Conservation (phyloP, 2,797 vertebrate genomes). For the Bovichtus diacanthus region DNA sequence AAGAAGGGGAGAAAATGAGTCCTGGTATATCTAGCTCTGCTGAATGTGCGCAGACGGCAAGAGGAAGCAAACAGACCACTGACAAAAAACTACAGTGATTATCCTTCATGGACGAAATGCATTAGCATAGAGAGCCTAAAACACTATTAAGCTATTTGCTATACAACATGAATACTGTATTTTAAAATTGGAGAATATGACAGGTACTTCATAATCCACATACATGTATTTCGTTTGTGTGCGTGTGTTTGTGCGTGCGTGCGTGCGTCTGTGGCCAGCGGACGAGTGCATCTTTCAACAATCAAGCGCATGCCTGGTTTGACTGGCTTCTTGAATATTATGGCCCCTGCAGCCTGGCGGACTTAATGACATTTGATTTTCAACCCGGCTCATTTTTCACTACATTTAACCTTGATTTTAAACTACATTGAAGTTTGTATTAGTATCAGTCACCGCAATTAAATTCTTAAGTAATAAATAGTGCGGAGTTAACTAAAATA, state of each 20-base stretch:
- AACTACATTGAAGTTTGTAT: constrained; percentile 52
- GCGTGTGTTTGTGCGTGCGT: constrained; percentile 12
- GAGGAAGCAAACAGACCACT: background rate
- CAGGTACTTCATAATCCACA: constrained; percentile 3
- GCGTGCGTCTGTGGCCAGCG: background rate
- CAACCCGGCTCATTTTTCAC: constrained; percentile 53
- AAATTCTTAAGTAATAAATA: constrained; percentile 33
- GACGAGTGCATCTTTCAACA: constrained; percentile 45
- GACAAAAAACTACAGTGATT: constrained; percentile 1
- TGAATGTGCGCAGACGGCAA: constrained; percentile 1
- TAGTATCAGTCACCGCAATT: constrained; percentile 47
- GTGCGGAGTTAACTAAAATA: constrained; percentile 31
- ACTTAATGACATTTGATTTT: constrained; percentile 63
- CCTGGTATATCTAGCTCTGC: background rate
- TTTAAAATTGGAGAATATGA: background rate
- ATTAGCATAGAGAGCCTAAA: background rate
- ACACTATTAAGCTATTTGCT: background rate
- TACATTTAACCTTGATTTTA: constrained; percentile 65
- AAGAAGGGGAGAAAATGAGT: constrained; percentile 14
- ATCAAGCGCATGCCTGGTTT: constrained; percentile 20
- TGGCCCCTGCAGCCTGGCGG: constrained; percentile 25
- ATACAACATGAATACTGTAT: background rate
- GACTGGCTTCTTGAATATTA: constrained; percentile 38
- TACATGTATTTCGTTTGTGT: background rate
- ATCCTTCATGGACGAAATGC: background rate